These are phyloP conservation scores for Drosophila mauritiana DNA, from an alignment of 1,140 invertebrate genomes.

Conservation along the genomic window DNA sequence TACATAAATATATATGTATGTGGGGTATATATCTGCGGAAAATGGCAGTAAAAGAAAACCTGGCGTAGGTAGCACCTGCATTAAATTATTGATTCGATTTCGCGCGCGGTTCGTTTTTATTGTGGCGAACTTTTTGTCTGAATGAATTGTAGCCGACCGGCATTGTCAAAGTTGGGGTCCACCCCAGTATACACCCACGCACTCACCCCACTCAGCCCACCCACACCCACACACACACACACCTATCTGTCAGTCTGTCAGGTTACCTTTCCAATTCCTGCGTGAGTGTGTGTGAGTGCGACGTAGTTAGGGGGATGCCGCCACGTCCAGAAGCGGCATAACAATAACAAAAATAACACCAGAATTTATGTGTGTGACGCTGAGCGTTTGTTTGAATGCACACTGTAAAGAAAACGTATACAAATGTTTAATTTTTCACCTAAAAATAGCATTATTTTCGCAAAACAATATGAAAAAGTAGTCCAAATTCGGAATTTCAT, in stretches of 20 bases:
- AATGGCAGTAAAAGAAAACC: conserved; percentile 13
- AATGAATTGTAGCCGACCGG: conserved; percentile 65
- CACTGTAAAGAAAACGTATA: background rate
- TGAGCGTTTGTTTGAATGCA: background rate
- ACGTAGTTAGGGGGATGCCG: conserved; percentile 19
- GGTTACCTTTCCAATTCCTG: conserved; percentile 57
- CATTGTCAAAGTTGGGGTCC: conserved; percentile 63
- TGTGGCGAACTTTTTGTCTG: conserved; percentile 70
- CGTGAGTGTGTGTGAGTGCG: conserved; percentile 18
- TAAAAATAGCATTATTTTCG: no score
- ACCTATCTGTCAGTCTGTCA: conserved; percentile 55
- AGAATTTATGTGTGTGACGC: conserved; percentile 51
- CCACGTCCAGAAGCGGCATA: conserved; percentile 63
- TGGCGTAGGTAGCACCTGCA: conserved; percentile 49
- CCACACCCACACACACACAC: conserved; percentile 14
- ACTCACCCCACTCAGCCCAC: background rate
- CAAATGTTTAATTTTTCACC: no score
- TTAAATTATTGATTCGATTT: conserved; percentile 83
- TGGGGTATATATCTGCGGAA: background rate
- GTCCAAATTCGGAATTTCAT: no score
- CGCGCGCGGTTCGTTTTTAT: conserved; percentile 72
- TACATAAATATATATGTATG: background rate
- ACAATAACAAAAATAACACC: conserved; percentile 43
- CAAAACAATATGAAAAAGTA: no score
- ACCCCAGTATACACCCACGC: conserved; percentile 14